Evolutionary conservation across 2,888 invertebrate genomes (phyloP), one percentile per base, ranked within the genome.

Genomic region (Acanthosepion lycidas): DNA sequence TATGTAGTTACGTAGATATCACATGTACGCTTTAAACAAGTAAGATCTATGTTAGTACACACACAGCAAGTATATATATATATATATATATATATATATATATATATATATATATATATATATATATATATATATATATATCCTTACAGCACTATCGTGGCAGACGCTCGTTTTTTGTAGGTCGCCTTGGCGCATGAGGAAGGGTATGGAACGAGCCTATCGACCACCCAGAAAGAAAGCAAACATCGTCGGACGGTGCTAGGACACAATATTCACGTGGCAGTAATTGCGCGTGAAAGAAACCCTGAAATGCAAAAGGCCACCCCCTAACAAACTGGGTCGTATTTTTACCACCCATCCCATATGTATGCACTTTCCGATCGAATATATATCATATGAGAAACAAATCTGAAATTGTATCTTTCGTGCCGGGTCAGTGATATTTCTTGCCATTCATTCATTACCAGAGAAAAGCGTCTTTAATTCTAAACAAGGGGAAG

Each of bases 51-150:
- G 42, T 42, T 2, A 42, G 20, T 23, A 55, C 55, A 55, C 55
- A 55, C 28, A 64, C 6, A 64, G 3, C 6, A 64, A 6, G 28
- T 9, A n/a, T 78, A 78, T 78, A 78, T 78, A 78, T 78, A 78
- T n/a, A n/a, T 64, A 28, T 78, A n/a, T 78, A 78, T 78, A 78
- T 78, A 78, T 78, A 78, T n/a, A 78, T 78, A 78, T 78, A 78
- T 78, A 78, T 78, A 78, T n/a, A n/a, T n/a, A n/a, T n/a, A n/a
- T n/a, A 78, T n/a, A 78, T n/a, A 78, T n/a, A 78, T n/a, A 33
- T n/a, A 33, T n/a, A n/a, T n/a, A 15, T n/a, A n/a, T n/a, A 5
- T 33, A 33, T 78, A 78, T 78, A 78, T 78, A n/a, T 78, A n/a
- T 33, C 33, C 78, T 78, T 33, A 78, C 9, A 78, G n/a, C 12